phyloP scores from a whole-genome alignment of 2,888 invertebrate species.

The Phania funesta region DNA sequence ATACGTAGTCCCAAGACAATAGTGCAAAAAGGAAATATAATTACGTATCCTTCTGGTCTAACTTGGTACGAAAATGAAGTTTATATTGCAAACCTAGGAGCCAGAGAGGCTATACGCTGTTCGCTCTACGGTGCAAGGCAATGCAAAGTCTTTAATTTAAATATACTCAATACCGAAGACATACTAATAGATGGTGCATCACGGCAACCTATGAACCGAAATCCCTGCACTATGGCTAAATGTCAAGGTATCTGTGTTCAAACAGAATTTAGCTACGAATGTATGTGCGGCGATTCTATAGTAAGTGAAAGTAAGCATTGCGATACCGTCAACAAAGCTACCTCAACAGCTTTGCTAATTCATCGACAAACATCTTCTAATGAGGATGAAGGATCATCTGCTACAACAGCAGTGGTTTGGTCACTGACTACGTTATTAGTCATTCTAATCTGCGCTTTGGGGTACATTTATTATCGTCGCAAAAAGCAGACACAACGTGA shows the following conservation, averaged over 20 bases:
- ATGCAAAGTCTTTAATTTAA: slow-evolving; percentile 81
- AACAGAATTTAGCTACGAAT: slow-evolving; percentile 80
- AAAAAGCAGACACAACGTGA: slow-evolving; percentile 81
- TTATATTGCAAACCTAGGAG: slow-evolving; percentile 84
- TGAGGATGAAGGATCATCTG: slow-evolving; percentile 30
- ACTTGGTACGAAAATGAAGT: slow-evolving; percentile 88
- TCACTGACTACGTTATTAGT: slow-evolving; percentile 63
- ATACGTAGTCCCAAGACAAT: slow-evolving; percentile 79
- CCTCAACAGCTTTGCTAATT: slow-evolving; percentile 55
- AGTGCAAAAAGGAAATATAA: slow-evolving; percentile 80
- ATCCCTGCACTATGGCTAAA: slow-evolving; percentile 81
- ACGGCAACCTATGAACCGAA: slow-evolving; percentile 81
- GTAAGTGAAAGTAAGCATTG: slow-evolving; percentile 78
- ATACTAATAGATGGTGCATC: slow-evolving; percentile 83
- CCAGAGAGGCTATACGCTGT: slow-evolving; percentile 83
- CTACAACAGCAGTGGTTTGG: slow-evolving; percentile 60
- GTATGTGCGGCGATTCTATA: slow-evolving; percentile 82
- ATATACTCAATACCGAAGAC: slow-evolving; percentile 80
- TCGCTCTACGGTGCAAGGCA: slow-evolving; percentile 81
- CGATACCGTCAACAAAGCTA: slow-evolving; percentile 71
- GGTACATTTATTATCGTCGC: slow-evolving; percentile 76
- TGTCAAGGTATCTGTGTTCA: slow-evolving; percentile 85
- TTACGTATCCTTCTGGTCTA: slow-evolving; percentile 84
- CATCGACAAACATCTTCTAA: neutral
- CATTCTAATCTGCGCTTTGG: slow-evolving; percentile 68